These are phyloP conservation scores for Drosophila baimaii DNA, from an alignment of 1,140 invertebrate species.

Conservation along the genomic window DNA sequence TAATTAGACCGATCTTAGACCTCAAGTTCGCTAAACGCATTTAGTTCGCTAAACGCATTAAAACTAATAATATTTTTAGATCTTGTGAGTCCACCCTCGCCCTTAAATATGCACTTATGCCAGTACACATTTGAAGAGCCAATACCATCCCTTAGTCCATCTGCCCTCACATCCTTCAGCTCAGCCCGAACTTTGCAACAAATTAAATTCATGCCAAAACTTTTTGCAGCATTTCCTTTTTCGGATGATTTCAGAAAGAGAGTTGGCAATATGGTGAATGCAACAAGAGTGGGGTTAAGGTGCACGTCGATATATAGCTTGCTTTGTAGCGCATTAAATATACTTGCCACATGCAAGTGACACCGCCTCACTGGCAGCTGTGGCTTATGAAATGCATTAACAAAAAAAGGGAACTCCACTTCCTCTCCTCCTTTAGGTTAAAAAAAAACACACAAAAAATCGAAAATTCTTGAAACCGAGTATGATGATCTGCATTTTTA, in stretches of 20 bases:
- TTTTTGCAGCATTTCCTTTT: constrained; percentile 31
- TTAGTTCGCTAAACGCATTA: too few relatives aligned
- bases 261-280: neutral
- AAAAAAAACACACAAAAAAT: neutral
- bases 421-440: neutral
- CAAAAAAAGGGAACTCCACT: constrained; percentile 54
- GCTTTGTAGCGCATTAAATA: constrained; percentile 68
- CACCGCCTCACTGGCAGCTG: constrained; percentile 47
- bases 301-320: constrained; percentile 51
- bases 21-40: too few relatives aligned
- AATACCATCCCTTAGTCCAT: neutral
- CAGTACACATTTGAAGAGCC: constrained; percentile 24
- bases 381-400: constrained; percentile 78
- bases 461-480: constrained; percentile 12
- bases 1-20: too few relatives aligned
- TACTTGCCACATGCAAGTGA: constrained; percentile 62
- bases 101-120: constrained; percentile 34
- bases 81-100: constrained; percentile 20
- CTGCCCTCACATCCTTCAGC: constrained; percentile 13
- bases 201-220: constrained; percentile 55
- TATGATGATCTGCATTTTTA: constrained; percentile 72
- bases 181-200: constrained; percentile 47
- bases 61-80: neutral
- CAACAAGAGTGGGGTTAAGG: constrained; percentile 8
- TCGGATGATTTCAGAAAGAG: neutral